A percentile compares a stretch with the other conserved stretches of the same genome.
Evolutionary conservation across 2,888 invertebrate genomes (phyloP).

Genomic region (Cryptus armator): DNA sequence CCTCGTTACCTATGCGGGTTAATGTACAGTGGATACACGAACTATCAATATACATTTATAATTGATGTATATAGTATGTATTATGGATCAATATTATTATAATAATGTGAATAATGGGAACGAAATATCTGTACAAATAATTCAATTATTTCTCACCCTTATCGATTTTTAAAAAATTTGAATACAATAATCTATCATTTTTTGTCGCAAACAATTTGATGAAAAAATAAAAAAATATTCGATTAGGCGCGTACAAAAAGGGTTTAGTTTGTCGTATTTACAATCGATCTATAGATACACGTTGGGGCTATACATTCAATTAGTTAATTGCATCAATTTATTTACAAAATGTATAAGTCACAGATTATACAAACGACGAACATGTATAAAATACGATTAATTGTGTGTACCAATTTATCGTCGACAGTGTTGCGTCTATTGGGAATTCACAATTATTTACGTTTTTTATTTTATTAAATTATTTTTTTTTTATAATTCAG

Average conservation of each 20-base stretch:
- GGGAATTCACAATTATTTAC: background rate
- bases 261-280: constrained; percentile 37
- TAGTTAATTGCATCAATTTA: constrained; percentile 8
- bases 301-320: background rate
- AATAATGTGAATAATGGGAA: background rate
- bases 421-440: background rate
- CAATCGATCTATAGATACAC: constrained; percentile 2
- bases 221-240: constrained; percentile 33
- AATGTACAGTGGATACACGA: constrained; percentile 39
- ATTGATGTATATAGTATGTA: background rate
- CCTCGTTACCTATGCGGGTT: constrained; percentile 6
- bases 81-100: background rate
- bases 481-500: background rate
- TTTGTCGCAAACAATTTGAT: constrained; percentile 4
- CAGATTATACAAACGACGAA: constrained; percentile 28
- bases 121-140: background rate
- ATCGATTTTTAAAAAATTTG: background rate
- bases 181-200: background rate
- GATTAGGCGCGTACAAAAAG: constrained; percentile 8
- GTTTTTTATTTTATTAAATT: background rate
- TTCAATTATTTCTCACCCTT: background rate
- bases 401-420: background rate
- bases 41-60: constrained; percentile 21
- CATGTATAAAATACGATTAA: constrained; percentile 49
- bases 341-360: constrained; percentile 40